Percentiles rank a stretch among this genome's conserved stretches.
These are phyloP conservation scores for Acheta domesticus DNA, from an alignment of 2,888 invertebrate genomes.

Conservation along the genomic window DNA sequence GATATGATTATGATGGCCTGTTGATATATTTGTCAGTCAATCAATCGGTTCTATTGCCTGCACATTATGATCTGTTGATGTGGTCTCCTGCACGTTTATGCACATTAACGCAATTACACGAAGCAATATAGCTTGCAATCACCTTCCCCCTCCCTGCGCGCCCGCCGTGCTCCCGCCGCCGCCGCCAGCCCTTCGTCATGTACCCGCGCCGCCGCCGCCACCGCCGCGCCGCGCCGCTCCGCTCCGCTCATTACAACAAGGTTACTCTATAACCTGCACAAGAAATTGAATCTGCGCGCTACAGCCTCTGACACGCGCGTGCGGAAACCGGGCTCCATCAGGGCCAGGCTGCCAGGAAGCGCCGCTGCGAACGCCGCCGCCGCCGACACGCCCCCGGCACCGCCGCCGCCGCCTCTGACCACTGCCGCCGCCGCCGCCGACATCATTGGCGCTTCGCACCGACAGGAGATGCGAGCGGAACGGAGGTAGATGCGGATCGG, in stretches of 20 bases:
- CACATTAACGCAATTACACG: conserved; percentile 35
- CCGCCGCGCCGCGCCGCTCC: not conserved
- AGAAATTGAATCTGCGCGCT: conserved; percentile 18
- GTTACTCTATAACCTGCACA: conserved; percentile 10
- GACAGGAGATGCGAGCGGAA: no score
- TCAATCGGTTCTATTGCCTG: conserved; percentile 34
- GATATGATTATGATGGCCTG: conserved; percentile 27
- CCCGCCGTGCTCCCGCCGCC: not conserved
- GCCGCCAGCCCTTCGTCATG: not conserved
- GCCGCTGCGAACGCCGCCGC: no score
- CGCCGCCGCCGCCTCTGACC: no score
- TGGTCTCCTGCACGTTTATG: conserved; percentile 32
- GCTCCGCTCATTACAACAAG: not conserved
- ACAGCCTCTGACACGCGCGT: not conserved
- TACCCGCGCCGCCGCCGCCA: not conserved
- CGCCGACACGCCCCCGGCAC: no score
- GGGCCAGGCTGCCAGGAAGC: not conserved
- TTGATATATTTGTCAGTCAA: conserved; percentile 36
- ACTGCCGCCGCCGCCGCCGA: no score
- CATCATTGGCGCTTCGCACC: no score
- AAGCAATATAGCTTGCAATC: conserved; percentile 28
- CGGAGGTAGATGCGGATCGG: no score
- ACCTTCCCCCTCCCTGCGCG: not conserved
- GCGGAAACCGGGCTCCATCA: conserved; percentile 3
- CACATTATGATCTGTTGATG: conserved; percentile 35